Conservation (phyloP, 2,113 vertebrate species). For the Pelecanoides urinatrix region DNA sequence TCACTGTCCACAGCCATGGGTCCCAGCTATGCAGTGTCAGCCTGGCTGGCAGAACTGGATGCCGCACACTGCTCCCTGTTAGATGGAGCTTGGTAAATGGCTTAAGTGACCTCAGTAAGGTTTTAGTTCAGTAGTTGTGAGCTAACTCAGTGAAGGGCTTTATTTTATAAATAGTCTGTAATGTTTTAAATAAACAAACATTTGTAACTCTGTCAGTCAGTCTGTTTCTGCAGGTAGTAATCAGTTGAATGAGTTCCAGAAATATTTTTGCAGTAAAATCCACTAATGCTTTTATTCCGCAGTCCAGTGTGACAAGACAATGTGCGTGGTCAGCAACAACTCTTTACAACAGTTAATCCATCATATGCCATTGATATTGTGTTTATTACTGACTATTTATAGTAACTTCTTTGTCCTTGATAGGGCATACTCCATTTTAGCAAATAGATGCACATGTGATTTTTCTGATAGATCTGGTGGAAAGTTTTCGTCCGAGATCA, state of each 20-base stretch:
- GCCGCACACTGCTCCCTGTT: background rate
- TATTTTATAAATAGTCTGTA: background rate
- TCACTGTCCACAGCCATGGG: background rate
- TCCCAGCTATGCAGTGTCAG: background rate
- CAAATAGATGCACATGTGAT: background rate
- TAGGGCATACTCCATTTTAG: background rate
- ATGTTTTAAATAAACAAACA: background rate
- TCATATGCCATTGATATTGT: slow-evolving; percentile 4
- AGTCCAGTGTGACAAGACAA: background rate
- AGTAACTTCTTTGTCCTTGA: background rate
- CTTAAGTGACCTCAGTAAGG: background rate
- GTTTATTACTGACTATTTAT: background rate
- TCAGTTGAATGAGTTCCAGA: background rate
- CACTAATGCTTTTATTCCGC: background rate
- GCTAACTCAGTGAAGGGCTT: background rate
- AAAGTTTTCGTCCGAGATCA: background rate
- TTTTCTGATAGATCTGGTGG: background rate
- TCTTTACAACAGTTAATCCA: background rate
- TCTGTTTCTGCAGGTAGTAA: background rate
- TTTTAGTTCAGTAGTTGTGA: background rate
- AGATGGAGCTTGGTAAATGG: background rate
- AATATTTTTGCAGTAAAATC: background rate
- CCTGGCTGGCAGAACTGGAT: background rate
- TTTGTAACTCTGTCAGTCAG: background rate
- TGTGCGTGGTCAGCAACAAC: background rate